These are phyloP conservation scores for Lepidotrigona ventralis DNA, from an alignment of 1,140 invertebrate genomes.

Conservation along the genomic window DNA sequence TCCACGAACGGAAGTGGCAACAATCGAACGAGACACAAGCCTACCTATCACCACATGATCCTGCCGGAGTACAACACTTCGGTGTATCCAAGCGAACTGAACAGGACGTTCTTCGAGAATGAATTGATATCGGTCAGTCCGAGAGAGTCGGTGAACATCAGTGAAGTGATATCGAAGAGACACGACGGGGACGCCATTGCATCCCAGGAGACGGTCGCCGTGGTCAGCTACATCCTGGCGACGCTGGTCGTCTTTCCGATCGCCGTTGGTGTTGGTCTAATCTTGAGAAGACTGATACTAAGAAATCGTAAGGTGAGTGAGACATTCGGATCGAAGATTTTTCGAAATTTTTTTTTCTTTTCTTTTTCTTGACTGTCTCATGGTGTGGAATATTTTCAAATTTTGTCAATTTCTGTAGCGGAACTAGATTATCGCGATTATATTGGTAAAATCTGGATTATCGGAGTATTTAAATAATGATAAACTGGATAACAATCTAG, in stretches of 20 bases:
- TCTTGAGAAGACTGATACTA: constrained; percentile 80
- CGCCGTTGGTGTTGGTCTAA: constrained; percentile 78
- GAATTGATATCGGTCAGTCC: constrained; percentile 67
- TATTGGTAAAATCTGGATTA: too few species aligned
- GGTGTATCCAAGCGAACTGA: constrained; percentile 66
- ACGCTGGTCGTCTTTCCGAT: constrained; percentile 78
- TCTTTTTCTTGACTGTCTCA: too few species aligned
- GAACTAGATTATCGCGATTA: too few species aligned
- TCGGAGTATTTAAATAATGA: too few species aligned
- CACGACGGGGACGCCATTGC: constrained; percentile 77
- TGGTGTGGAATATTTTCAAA: too few species aligned
- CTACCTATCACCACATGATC: constrained; percentile 58
- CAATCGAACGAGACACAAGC: constrained; percentile 66
- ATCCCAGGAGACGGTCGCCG: constrained; percentile 77
- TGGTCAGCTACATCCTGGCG: constrained; percentile 78
- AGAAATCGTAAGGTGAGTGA: constrained; percentile 79
- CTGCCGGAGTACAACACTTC: constrained; percentile 64
- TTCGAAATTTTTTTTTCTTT: too few species aligned
- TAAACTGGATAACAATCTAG: too few species aligned
- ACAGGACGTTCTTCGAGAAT: constrained; percentile 70
- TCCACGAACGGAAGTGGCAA: constrained; percentile 2
- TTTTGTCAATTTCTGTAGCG: too few species aligned
- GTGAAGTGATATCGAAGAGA: constrained; percentile 77
- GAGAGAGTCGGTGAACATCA: constrained; percentile 73
- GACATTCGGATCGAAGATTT: neutral